phyloP scores from a whole-genome alignment of 2,113 vertebrate species.

The Dinomys branickii region DNA sequence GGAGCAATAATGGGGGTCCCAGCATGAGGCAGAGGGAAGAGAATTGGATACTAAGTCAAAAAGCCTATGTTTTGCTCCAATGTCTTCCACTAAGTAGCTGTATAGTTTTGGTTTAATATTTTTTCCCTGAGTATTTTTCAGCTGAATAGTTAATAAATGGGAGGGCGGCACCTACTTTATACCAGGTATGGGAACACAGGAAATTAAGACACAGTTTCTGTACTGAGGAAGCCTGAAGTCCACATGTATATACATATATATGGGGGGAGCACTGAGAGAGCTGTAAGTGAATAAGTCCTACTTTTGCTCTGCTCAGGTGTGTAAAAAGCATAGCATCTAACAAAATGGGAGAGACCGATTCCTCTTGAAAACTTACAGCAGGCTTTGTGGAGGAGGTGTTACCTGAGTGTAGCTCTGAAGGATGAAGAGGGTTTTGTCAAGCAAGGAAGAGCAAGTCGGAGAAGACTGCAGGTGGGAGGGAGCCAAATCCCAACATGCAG shows the following conservation, averaged over 20 bases:
- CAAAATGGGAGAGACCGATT: background rate
- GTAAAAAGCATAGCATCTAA: background rate
- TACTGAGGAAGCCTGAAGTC: background rate
- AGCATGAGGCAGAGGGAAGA: background rate
- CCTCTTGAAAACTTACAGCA: background rate
- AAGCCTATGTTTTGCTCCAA: background rate
- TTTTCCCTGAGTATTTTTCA: constrained; percentile 1
- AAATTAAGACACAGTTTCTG: background rate
- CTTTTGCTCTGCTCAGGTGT: background rate
- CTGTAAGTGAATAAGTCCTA: background rate
- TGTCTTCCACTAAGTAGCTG: background rate
- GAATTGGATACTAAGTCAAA: background rate
- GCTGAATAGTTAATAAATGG: background rate
- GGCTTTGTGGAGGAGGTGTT: constrained; percentile 11
- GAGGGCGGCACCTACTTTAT: background rate
- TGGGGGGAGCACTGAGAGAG: background rate
- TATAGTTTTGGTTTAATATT: background rate
- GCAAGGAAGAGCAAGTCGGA: background rate
- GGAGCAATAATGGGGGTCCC: background rate
- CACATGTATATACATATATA: background rate
- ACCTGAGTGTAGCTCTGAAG: background rate
- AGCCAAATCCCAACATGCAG: background rate
- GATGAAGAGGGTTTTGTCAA: background rate
- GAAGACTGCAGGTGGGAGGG: background rate
- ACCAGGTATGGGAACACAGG: background rate